A percentile compares a stretch with the other conserved stretches of the same genome.
Evolutionary conservation across 2,797 vertebrate species (phyloP).

Genomic region (Sebastes taczanowskii): DNA sequence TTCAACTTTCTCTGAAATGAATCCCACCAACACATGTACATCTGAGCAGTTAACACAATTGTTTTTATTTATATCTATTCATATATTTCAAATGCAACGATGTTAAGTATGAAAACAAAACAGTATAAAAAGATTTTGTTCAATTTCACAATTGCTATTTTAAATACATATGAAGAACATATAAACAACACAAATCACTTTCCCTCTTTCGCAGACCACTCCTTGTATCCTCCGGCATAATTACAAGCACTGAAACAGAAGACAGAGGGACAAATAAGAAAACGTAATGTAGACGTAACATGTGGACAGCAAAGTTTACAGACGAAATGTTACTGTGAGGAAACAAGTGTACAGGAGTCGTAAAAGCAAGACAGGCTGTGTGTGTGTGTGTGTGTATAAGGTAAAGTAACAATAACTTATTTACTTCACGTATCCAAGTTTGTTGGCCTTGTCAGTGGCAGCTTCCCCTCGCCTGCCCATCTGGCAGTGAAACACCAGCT

Average conservation of each 20-base stretch:
- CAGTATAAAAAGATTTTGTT: neutral
- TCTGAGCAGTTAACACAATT: neutral
- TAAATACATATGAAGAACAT: neutral
- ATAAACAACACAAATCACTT: slow-evolving; percentile 50
- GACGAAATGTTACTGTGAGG: neutral
- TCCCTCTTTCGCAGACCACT: slow-evolving; percentile 77
- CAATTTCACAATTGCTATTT: neutral
- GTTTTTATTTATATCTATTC: slow-evolving; percentile 19
- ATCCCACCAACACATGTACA: neutral
- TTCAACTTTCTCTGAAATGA: neutral
- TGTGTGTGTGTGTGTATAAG: neutral
- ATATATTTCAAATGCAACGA: neutral
- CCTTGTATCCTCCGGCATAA: slow-evolving; percentile 78
- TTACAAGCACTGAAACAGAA: slow-evolving; percentile 78
- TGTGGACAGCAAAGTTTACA: neutral
- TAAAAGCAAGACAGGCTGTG: neutral
- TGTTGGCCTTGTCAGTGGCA: slow-evolving; percentile 77
- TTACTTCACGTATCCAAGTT: slow-evolving; percentile 83
- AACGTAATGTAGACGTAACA: neutral
- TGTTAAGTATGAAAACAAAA: neutral
- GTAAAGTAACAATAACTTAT: neutral
- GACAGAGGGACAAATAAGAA: slow-evolving; percentile 2
- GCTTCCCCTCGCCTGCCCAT: slow-evolving; percentile 76
- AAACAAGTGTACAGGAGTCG: neutral
- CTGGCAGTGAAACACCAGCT: slow-evolving; percentile 87